A percentile compares a stretch with the other conserved stretches of the same genome.
Conservation (phyloP, 2,113 vertebrate species). For the Thermophis baileyi region DNA sequence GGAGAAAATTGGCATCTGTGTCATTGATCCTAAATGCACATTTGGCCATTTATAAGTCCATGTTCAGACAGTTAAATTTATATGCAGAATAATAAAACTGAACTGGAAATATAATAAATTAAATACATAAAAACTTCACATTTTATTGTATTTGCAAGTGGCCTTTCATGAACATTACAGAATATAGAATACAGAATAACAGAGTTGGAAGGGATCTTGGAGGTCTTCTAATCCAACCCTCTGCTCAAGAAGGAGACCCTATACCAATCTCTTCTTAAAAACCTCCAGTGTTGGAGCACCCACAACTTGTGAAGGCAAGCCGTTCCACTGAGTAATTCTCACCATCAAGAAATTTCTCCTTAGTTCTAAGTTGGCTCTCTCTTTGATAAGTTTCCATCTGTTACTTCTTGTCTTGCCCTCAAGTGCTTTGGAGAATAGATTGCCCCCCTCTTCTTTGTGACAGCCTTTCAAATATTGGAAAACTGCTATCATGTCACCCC, state of each 20-base stretch:
- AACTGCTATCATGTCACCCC: background rate
- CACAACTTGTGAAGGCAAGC: background rate
- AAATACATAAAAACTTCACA: background rate
- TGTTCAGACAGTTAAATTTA: background rate
- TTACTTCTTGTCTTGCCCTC: background rate
- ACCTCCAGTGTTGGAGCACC: background rate
- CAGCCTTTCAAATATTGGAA: background rate
- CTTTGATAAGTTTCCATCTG: background rate
- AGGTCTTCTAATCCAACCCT: background rate
- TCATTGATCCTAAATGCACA: background rate
- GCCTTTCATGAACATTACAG: background rate
- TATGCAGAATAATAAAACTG: background rate
- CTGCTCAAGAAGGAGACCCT: background rate
- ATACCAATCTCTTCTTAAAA: background rate
- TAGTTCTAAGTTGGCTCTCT: background rate
- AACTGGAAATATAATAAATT: background rate
- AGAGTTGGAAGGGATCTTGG: background rate
- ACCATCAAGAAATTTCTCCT: background rate
- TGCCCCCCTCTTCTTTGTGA: background rate
- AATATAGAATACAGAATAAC: background rate
- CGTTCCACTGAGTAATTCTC: background rate
- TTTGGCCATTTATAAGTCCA: background rate
- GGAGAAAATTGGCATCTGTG: background rate
- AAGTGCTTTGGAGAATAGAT: background rate
- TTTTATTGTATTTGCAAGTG: conserved; percentile 25